Conservation (phyloP, 1,140 invertebrate genomes). For the Uloborus diversus region DNA sequence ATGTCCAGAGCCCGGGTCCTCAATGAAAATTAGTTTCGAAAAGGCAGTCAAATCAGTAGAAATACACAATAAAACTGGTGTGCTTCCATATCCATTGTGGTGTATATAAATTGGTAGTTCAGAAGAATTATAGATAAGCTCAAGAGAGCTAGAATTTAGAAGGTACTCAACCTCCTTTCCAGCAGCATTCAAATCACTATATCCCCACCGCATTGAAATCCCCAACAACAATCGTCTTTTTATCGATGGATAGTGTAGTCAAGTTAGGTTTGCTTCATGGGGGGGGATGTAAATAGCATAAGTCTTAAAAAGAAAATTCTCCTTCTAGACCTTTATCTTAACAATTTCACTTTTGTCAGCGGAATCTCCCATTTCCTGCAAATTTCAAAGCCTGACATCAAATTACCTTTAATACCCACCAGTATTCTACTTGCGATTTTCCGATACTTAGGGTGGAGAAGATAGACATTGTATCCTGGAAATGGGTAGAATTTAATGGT, state of each 20-base stretch:
- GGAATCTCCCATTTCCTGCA: background rate
- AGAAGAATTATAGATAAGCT: constrained; percentile 19
- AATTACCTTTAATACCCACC: constrained; percentile 4
- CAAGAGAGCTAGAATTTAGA: constrained; percentile 2
- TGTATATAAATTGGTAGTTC: constrained; percentile 17
- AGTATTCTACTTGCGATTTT: constrained; percentile 21
- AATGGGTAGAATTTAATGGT: too few species aligned
- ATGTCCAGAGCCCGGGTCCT: constrained; percentile 1
- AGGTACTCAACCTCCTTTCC: constrained; percentile 29
- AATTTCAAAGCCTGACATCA: constrained; percentile 1
- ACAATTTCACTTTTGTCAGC: constrained; percentile 18
- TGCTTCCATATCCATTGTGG: constrained; percentile 8
- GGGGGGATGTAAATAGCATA: constrained; percentile 23
- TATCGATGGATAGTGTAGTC: background rate
- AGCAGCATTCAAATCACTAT: constrained; percentile 12
- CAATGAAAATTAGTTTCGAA: background rate
- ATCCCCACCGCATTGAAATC: constrained; percentile 21
- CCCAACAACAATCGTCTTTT: constrained; percentile 2
- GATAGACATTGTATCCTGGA: too few species aligned
- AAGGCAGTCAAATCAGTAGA: constrained; percentile 15
- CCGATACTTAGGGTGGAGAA: too few species aligned
- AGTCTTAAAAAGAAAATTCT: background rate
- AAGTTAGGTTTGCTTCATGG: background rate
- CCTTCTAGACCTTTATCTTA: constrained; percentile 5
- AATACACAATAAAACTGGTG: constrained; percentile 3